phyloP scores from a whole-genome alignment of 2,797 vertebrate genomes.

The Avahi laniger region DNA sequence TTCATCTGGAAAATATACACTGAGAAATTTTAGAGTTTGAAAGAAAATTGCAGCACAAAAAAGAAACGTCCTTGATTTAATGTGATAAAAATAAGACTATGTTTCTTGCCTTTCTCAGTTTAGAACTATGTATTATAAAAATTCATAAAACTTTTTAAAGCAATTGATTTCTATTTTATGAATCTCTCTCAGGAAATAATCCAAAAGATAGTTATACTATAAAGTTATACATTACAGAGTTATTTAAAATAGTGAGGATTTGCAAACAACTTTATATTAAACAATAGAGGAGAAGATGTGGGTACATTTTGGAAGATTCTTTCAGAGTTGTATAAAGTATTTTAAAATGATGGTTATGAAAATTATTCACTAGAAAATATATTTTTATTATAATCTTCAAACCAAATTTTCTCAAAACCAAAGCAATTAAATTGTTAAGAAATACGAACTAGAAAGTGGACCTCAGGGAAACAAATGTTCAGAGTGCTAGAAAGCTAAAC shows the following conservation, averaged over 20 bases:
- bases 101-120: neutral
- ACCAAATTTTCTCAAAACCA: neutral
- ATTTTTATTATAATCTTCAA: neutral
- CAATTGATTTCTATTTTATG: neutral
- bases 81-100: neutral
- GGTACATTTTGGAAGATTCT: neutral
- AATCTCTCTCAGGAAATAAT: constrained; percentile 14
- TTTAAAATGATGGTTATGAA: neutral
- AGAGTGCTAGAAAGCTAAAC: neutral
- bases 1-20: neutral
- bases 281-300: neutral
- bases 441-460: neutral
- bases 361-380: neutral
- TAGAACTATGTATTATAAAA: neutral
- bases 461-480: neutral
- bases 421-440: neutral
- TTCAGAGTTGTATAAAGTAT: neutral
- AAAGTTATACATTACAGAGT: neutral
- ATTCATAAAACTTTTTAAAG: neutral
- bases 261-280: neutral
- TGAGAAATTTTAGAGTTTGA: neutral
- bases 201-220: neutral
- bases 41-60: neutral
- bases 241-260: constrained; percentile 34
- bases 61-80: neutral